Conservation (phyloP, 2,888 invertebrate species). For the Dicycla oo region DNA sequence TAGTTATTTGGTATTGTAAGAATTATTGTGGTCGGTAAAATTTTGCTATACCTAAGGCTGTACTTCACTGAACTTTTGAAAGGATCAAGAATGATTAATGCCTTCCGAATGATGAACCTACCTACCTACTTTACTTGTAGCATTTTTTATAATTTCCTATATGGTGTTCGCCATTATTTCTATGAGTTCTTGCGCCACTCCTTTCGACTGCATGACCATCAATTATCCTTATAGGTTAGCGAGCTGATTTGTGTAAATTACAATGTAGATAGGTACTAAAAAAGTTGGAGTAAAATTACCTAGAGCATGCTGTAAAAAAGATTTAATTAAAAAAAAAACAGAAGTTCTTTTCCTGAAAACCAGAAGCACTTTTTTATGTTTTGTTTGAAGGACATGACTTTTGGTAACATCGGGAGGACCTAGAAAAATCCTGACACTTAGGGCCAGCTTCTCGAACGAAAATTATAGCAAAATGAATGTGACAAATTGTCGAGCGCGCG, state of each 20-base stretch:
- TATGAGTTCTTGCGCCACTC: background rate
- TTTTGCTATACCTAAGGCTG: background rate
- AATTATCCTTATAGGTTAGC: slow-evolving; percentile 4
- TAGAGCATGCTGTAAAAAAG: background rate
- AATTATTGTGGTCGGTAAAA: background rate
- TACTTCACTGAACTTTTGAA: background rate
- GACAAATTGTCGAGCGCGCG: too few species aligned
- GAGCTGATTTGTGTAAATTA: slow-evolving; percentile 10
- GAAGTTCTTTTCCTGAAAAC: background rate
- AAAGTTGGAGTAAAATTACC: background rate
- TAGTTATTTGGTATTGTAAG: too few species aligned
- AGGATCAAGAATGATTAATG: background rate
- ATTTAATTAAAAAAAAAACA: background rate
- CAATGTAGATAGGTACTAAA: background rate
- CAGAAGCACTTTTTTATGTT: background rate
- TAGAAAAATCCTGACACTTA: background rate
- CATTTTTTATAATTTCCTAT: too few species aligned
- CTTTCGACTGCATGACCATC: background rate
- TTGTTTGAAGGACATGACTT: too few species aligned
- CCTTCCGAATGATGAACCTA: too few species aligned
- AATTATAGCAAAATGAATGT: background rate
- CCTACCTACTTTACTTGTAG: too few species aligned
- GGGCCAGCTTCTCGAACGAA: background rate
- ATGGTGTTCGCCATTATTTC: background rate
- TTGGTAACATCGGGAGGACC: background rate